Evolutionary conservation across 2,888 invertebrate genomes (phyloP).

Genomic region (Graphium colonna): DNA sequence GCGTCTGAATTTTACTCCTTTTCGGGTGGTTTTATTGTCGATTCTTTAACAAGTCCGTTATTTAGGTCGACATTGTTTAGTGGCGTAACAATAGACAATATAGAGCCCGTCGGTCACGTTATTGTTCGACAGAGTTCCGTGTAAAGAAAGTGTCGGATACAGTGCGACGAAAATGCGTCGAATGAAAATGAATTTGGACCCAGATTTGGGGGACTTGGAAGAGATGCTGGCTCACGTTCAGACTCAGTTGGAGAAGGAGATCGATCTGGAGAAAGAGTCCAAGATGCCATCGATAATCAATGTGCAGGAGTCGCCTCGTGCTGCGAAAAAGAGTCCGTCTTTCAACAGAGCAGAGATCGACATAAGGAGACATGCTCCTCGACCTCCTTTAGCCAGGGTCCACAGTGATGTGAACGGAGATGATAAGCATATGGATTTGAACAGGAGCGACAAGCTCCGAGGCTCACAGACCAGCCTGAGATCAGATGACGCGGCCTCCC

Average conservation of each 20-base stretch:
- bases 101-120: constrained; percentile 12
- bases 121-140: background rate
- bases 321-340: constrained; percentile 51
- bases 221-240: constrained; percentile 75
- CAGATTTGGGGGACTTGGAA: constrained; percentile 70
- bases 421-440: constrained; percentile 41
- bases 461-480: constrained; percentile 57
- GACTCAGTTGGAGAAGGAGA: constrained; percentile 68
- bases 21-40: background rate
- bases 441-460: constrained; percentile 40
- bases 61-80: constrained; percentile 24
- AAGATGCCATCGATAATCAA: constrained; percentile 59
- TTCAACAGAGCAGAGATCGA: constrained; percentile 51
- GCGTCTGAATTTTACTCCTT: background rate
- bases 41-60: constrained; percentile 12
- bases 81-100: constrained; percentile 20
- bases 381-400: constrained; percentile 44
- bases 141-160: background rate
- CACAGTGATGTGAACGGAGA: constrained; percentile 46
- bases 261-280: constrained; percentile 61
- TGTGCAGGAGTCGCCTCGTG: constrained; percentile 64
- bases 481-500: constrained; percentile 59
- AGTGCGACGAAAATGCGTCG: constrained; percentile 50
- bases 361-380: constrained; percentile 43
- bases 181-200: constrained; percentile 59